phyloP scores from a whole-genome alignment of 2,888 invertebrate genomes.

The Platycheirus rosarum region DNA sequence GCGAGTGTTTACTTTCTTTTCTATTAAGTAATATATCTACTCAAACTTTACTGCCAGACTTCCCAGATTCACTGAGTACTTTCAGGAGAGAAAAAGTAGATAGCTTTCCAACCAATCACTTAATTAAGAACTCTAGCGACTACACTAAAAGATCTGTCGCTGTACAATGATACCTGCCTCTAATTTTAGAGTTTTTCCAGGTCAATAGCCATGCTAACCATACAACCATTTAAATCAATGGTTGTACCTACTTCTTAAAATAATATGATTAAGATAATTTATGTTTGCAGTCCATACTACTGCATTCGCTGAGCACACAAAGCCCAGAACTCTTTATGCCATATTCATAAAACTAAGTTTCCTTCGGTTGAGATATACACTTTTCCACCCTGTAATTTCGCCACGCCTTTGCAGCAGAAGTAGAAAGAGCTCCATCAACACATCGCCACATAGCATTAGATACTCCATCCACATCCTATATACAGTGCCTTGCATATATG shows the following conservation, averaged over 20 bases:
- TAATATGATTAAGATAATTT: background rate
- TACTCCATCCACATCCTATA: constrained; percentile 13
- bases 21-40: no score
- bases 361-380: constrained; percentile 39
- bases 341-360: constrained; percentile 34
- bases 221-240: background rate
- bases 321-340: no score
- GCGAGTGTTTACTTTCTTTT: no score
- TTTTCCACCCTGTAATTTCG: constrained; percentile 66
- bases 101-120: no score
- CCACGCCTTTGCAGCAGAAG: constrained; percentile 56
- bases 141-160: no score
- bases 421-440: constrained; percentile 25
- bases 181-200: no score
- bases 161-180: no score
- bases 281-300: background rate
- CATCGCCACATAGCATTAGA: background rate
- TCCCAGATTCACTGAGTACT: no score
- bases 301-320: no score
- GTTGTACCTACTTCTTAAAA: background rate
- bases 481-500: constrained; percentile 16
- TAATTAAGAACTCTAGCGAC: no score
- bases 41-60: no score
- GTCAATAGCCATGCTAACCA: background rate
- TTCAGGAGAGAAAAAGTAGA: no score